Evolutionary conservation across 2,797 vertebrate genomes (phyloP).

Genomic region (Rhynchonycteris naso): DNA sequence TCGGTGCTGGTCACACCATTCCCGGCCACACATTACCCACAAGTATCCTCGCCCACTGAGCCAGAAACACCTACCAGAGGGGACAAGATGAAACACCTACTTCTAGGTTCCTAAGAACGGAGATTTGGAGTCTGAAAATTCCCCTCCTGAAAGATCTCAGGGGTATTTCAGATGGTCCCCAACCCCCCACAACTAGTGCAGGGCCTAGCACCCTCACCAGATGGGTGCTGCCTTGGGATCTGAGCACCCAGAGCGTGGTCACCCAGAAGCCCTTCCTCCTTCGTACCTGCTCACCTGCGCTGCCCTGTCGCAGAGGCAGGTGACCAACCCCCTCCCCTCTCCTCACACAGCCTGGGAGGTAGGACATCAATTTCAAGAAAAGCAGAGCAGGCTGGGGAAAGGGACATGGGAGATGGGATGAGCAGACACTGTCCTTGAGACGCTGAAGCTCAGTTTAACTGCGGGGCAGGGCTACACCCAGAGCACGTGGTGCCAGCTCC

Average conservation of each 20-base stretch:
- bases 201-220: neutral
- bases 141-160: neutral
- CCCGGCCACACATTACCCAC: fast-evolving
- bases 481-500: fast-evolving
- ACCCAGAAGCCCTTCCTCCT: neutral
- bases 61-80: neutral
- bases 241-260: neutral
- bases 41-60: neutral
- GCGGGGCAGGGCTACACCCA: fast-evolving
- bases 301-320: neutral
- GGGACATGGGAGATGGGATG: fast-evolving
- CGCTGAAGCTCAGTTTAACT: neutral
- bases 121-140: neutral
- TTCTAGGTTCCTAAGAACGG: neutral
- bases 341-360: neutral
- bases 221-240: neutral
- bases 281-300: fast-evolving
- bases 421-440: neutral
- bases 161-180: neutral
- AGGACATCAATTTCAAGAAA: neutral
- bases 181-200: fast-evolving
- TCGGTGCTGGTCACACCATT: neutral
- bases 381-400: neutral
- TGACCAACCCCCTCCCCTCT: neutral
- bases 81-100: neutral